Conservation (phyloP, 1,140 invertebrate genomes). For the Leptinotarsa defecta region DNA sequence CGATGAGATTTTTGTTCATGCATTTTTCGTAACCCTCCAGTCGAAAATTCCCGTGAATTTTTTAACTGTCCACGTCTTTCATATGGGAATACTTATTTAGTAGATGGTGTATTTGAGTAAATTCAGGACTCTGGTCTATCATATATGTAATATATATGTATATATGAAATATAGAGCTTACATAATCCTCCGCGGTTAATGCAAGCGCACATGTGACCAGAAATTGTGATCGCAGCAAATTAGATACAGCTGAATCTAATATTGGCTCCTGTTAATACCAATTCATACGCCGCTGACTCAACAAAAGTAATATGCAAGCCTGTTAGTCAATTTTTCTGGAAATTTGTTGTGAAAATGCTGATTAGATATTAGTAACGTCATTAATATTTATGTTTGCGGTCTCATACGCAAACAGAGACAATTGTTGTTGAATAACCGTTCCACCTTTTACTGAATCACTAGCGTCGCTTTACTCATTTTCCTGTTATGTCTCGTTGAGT, state of each 20-base stretch:
- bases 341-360: conserved; percentile 1
- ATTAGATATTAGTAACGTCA: neutral
- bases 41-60: too few relatives aligned
- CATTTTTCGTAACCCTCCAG: too few relatives aligned
- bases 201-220: neutral
- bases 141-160: neutral
- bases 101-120: too few relatives aligned
- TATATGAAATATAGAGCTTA: neutral
- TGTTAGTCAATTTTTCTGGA: neutral
- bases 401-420: neutral
- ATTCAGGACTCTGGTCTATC: too few relatives aligned
- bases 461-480: neutral
- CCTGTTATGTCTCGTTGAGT: neutral
- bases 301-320: neutral
- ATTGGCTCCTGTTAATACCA: neutral
- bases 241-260: neutral
- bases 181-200: neutral
- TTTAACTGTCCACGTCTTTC: too few relatives aligned
- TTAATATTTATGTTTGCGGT: conserved; percentile 1
- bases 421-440: conserved; percentile 3
- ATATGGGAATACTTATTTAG: too few relatives aligned
- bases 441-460: neutral
- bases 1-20: too few relatives aligned
- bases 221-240: conserved; percentile 2
- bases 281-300: neutral